Percentiles rank a stretch among this genome's conserved stretches.
These are phyloP conservation scores for Gorsachius magnificus DNA, from an alignment of 2,797 vertebrate species.

Conservation along the genomic window DNA sequence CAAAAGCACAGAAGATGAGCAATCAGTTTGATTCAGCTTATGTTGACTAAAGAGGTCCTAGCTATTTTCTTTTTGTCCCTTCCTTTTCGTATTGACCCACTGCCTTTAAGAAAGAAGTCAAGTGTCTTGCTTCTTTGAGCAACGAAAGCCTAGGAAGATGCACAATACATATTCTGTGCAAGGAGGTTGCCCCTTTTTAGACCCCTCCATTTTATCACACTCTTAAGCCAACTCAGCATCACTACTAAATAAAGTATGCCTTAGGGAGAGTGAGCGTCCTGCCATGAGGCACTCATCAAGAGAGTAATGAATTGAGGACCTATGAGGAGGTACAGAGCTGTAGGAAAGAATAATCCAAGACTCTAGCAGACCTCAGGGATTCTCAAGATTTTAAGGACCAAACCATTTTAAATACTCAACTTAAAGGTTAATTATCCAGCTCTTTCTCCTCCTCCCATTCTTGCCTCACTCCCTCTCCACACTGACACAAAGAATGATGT, in stretches of 20 bases:
- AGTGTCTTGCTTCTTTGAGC: neutral
- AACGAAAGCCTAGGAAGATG: neutral
- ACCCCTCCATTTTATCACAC: neutral
- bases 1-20: neutral
- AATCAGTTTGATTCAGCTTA: neutral
- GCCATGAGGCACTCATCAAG: neutral
- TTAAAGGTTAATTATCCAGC: neutral
- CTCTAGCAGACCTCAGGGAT: neutral
- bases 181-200: neutral
- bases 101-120: neutral
- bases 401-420: neutral
- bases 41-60: neutral
- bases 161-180: neutral
- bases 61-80: neutral
- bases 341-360: neutral
- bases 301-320: neutral
- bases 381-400: neutral
- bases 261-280: neutral
- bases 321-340: neutral
- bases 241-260: neutral
- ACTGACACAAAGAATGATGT: neutral
- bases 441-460: neutral
- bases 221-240: neutral
- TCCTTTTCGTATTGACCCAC: neutral
- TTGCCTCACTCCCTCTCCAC: neutral